Evolutionary conservation across 2,888 invertebrate species (phyloP).

Genomic region (Chirona hameri): DNA sequence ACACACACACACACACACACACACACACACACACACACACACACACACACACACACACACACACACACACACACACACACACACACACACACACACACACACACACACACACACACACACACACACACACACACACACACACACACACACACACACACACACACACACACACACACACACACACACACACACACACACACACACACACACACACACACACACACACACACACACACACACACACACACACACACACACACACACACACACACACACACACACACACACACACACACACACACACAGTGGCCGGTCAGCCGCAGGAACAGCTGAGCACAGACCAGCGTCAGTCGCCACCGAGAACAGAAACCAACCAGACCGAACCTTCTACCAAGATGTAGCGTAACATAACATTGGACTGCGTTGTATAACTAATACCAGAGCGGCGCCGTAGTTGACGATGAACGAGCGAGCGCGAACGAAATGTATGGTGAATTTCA

Average conservation of each 20-base stretch:
- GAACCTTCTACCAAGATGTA: too few relatives aligned
- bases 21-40: background rate
- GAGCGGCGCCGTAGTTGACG: too few relatives aligned
- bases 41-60: background rate
- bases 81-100: background rate
- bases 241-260: background rate
- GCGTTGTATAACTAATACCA: too few relatives aligned
- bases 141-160: background rate
- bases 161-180: background rate
- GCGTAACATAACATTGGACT: too few relatives aligned
- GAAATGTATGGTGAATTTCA: too few relatives aligned
- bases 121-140: background rate
- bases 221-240: background rate
- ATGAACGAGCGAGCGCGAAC: too few relatives aligned
- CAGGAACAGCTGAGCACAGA: too few relatives aligned
- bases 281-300: background rate
- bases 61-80: background rate
- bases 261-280: background rate
- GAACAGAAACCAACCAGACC: too few relatives aligned
- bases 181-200: background rate
- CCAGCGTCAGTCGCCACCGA: too few relatives aligned
- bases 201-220: background rate
- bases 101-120: background rate
- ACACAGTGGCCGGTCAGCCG: too few relatives aligned
- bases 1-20: background rate